Percentiles rank a stretch among this genome's conserved stretches.
These are phyloP conservation scores for Lutjanus erythropterus DNA, from an alignment of 2,113 vertebrate genomes.

Conservation along the genomic window DNA sequence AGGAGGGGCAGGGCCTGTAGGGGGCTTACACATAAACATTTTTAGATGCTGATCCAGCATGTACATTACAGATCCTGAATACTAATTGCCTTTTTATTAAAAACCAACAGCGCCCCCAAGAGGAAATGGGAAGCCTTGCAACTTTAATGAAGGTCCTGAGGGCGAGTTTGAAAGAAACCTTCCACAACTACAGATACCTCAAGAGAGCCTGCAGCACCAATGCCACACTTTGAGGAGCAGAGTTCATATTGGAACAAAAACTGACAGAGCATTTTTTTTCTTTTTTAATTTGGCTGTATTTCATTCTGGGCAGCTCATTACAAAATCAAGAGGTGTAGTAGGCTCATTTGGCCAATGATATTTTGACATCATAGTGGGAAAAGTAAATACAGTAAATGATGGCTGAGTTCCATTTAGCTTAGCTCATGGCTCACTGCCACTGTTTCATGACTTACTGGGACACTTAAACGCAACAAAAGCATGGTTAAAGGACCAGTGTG, in stretches of 20 bases:
- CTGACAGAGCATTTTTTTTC: neutral
- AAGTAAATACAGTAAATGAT: neutral
- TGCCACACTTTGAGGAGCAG: constrained; percentile 48
- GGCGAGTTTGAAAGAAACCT: constrained; percentile 68
- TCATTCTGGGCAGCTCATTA: neutral
- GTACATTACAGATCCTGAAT: too few species aligned
- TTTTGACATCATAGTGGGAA: neutral
- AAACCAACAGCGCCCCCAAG: constrained; percentile 66
- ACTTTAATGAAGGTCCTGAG: constrained; percentile 75
- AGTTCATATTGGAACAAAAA: neutral
- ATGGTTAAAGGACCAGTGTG: too few species aligned
- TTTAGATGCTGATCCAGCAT: too few species aligned
- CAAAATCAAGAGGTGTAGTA: neutral
- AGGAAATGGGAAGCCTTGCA: constrained; percentile 65
- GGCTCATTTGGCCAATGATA: neutral
- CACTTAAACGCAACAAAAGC: too few species aligned
- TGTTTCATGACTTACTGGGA: too few species aligned
- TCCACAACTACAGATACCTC: constrained; percentile 39
- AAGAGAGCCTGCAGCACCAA: constrained; percentile 49
- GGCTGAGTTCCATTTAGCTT: neutral
- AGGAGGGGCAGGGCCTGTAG: too few species aligned
- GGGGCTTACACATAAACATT: too few species aligned
- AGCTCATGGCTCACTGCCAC: too few species aligned
- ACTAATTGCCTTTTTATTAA: constrained; percentile 5
- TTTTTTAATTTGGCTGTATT: neutral